Conservation (phyloP, 2,888 invertebrate genomes). For the Melinopterus prodromus region DNA sequence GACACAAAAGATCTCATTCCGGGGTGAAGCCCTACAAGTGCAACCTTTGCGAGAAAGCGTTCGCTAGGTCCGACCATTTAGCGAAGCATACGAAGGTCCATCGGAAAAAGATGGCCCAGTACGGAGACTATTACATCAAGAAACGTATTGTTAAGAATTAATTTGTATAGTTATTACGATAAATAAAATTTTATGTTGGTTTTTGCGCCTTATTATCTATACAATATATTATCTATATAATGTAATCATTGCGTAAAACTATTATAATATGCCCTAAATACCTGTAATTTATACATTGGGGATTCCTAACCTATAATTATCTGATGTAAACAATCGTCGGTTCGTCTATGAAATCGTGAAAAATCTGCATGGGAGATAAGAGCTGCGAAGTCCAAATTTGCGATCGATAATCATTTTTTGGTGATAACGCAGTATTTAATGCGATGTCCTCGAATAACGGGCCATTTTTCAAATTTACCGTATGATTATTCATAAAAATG, state of each 20-base stretch:
- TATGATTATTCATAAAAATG: neutral
- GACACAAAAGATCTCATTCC: constrained; percentile 94
- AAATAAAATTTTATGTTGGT: neutral
- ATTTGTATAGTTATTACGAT: constrained; percentile 6
- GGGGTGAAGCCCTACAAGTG: constrained; percentile 95
- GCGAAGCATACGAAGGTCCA: constrained; percentile 91
- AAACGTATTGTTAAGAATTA: constrained; percentile 30
- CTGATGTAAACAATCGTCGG: no score
- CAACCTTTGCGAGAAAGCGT: constrained; percentile 85
- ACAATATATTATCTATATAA: no score
- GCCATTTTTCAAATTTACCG: neutral
- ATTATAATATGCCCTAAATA: no score
- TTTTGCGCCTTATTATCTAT: constrained; percentile 18
- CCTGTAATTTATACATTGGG: no score
- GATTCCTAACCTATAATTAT: neutral
- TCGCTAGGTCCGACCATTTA: constrained; percentile 93
- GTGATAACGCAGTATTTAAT: neutral
- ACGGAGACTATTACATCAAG: constrained; percentile 43
- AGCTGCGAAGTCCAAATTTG: neutral
- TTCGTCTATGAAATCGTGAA: no score
- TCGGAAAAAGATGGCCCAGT: constrained; percentile 66
- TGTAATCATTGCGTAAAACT: no score
- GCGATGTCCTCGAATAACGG: neutral
- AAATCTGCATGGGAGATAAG: no score
- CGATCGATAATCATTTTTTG: neutral